phyloP scores from a whole-genome alignment of 1,140 invertebrate genomes.

The Batillaria attramentaria region DNA sequence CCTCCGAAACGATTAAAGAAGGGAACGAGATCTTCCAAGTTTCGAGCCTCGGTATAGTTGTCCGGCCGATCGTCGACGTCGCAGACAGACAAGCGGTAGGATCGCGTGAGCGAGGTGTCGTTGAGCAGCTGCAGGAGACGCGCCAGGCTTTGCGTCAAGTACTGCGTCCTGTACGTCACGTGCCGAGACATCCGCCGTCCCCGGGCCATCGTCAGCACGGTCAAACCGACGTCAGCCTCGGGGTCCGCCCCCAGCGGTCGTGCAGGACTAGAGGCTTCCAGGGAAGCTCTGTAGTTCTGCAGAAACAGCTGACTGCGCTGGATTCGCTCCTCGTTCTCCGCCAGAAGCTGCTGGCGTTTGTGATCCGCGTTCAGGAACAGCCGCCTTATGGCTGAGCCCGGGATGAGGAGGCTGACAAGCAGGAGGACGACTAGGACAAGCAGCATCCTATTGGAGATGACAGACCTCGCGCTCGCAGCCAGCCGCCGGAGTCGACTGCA shows the following conservation, averaged over 20 bases:
- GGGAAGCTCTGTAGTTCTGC: neutral
- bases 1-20: conserved; percentile 45
- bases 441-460: too few species aligned
- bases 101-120: conserved; percentile 24
- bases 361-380: neutral
- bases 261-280: too few species aligned
- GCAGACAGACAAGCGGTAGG: conserved; percentile 50
- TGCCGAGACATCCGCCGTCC: conserved; percentile 39
- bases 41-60: conserved; percentile 41
- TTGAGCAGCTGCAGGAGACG: conserved; percentile 40
- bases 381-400: neutral
- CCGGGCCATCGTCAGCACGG: conserved; percentile 54
- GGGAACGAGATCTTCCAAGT: conserved; percentile 43
- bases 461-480: too few species aligned
- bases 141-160: conserved; percentile 56
- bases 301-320: conserved; percentile 20
- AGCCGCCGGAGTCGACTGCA: too few species aligned
- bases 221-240: conserved; percentile 48
- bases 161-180: conserved; percentile 48
- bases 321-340: conserved; percentile 9
- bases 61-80: conserved; percentile 55
- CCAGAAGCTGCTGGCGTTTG: conserved; percentile 9
- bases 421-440: neutral
- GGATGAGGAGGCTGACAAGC: neutral
- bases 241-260: too few species aligned